These are phyloP conservation scores for Neodontobutis hainanensis DNA, from an alignment of 2,113 vertebrate species.

Conservation along the genomic window DNA sequence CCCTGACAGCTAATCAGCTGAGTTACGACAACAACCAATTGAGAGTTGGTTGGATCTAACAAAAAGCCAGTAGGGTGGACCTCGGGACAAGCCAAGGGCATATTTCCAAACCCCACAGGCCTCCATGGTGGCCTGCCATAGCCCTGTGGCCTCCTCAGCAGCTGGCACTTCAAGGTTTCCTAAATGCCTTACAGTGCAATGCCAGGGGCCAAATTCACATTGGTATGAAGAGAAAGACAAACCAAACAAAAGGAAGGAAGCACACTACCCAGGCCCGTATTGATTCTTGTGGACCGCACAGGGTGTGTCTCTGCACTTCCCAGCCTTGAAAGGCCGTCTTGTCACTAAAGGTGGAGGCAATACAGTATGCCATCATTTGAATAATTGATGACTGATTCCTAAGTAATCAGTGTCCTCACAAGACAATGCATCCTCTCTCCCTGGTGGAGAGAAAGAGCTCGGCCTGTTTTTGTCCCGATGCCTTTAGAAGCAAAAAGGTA, in stretches of 20 bases:
- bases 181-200: conserved; percentile 39
- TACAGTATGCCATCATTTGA: conserved; percentile 70
- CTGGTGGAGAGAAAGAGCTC: conserved; percentile 66
- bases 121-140: conserved; percentile 68
- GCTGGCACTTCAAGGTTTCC: conserved; percentile 73
- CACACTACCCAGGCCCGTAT: conserved; percentile 63
- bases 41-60: conserved; percentile 49
- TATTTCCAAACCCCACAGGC: conserved; percentile 61
- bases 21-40: conserved; percentile 56
- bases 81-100: conserved; percentile 59
- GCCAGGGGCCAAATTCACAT: conserved; percentile 58
- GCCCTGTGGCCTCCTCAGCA: conserved; percentile 61
- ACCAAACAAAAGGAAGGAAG: conserved; percentile 53
- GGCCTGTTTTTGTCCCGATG: conserved; percentile 76
- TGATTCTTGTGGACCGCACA: conserved; percentile 66
- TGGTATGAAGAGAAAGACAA: conserved; percentile 43
- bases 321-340: conserved; percentile 73
- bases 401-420: conserved; percentile 79
- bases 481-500: conserved; percentile 77
- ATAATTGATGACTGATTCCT: conserved; percentile 79
- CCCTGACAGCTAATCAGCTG: conserved; percentile 69
- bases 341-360: conserved; percentile 78
- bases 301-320: conserved; percentile 71
- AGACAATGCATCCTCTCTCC: conserved; percentile 78
- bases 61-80: conserved; percentile 42